A percentile compares a stretch with the other conserved stretches of the same genome.
Evolutionary conservation across 2,113 vertebrate genomes (phyloP).

Genomic region (Dissostichus mawsoni): DNA sequence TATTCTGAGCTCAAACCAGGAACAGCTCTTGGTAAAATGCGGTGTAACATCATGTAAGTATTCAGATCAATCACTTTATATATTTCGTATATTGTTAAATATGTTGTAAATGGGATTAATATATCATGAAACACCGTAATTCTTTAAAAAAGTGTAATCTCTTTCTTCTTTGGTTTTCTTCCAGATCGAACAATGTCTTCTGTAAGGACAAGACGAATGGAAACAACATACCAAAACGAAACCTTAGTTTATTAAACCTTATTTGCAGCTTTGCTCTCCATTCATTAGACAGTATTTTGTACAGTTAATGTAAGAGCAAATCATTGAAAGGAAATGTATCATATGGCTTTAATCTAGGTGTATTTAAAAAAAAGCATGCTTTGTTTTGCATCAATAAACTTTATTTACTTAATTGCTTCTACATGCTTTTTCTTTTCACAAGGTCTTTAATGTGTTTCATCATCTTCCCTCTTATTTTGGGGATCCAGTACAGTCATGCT

Average conservation of each 20-base stretch:
- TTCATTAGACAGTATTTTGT: neutral
- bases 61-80: neutral
- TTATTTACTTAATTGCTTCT: neutral
- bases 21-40: neutral
- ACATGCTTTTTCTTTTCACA: neutral
- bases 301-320: neutral
- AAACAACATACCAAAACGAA: neutral
- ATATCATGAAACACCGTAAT: neutral
- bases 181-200: neutral
- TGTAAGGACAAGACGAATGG: no score
- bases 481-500: neutral
- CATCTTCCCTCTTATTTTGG: neutral
- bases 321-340: neutral
- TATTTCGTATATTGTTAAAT: neutral
- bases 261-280: neutral
- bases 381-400: neutral
- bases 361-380: neutral
- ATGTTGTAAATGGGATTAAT: neutral
- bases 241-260: neutral
- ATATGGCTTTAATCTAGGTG: neutral
- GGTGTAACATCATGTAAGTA: neutral
- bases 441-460: neutral
- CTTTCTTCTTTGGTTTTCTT: neutral
- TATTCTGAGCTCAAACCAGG: conserved; percentile 33
- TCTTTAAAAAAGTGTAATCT: neutral